These are phyloP conservation scores for Nipponia nippon DNA, from an alignment of 2,113 vertebrate species.

Conservation along the genomic window DNA sequence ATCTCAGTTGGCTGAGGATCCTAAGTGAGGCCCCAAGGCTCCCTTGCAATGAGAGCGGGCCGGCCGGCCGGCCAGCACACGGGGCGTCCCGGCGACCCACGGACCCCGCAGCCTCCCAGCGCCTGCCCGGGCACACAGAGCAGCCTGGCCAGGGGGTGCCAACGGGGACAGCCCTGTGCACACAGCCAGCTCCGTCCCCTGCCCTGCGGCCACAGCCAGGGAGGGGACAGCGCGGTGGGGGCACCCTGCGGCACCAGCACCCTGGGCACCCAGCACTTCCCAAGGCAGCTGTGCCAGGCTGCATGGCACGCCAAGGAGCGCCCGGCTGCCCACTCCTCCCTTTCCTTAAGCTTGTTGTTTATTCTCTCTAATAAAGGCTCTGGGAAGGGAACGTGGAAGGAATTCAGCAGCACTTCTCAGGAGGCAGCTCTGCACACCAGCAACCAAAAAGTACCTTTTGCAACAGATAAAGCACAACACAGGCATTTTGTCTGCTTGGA, in stretches of 20 bases:
- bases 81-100: background rate
- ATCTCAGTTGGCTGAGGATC: background rate
- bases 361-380: background rate
- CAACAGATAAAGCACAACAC: background rate
- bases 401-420: background rate
- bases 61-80: accelerated
- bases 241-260: background rate
- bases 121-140: accelerated
- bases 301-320: background rate
- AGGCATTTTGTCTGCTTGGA: background rate
- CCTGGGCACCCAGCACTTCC: background rate
- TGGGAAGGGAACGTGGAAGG: background rate
- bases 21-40: background rate
- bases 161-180: background rate
- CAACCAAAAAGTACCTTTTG: background rate
- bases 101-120: background rate
- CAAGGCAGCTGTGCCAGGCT: background rate
- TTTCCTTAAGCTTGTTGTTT: background rate
- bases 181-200: background rate
- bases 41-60: background rate
- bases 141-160: background rate
- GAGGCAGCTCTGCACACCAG: background rate
- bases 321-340: background rate
- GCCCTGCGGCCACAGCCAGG: background rate
- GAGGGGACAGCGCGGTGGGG: accelerated